These are phyloP conservation scores for Alitta virens DNA, from an alignment of 2,888 invertebrate species.

Conservation along the genomic window DNA sequence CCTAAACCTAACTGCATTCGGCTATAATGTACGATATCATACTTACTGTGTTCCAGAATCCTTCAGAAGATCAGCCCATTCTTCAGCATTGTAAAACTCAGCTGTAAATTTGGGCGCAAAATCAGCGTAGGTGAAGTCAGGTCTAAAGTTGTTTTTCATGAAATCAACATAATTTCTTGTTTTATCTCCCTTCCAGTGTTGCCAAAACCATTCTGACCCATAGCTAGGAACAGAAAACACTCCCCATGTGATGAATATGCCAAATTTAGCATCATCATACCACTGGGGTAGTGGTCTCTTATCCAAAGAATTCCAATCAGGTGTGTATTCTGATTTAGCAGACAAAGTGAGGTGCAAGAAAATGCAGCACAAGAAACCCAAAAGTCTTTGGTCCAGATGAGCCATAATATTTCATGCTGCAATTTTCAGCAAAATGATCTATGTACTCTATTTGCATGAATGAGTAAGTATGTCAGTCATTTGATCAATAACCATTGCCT, in stretches of 20 bases:
- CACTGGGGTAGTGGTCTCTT: conserved; percentile 77
- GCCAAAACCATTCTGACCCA: conserved; percentile 59
- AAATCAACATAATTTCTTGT: conserved; percentile 59
- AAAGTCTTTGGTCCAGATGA: too few species aligned
- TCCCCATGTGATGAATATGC: conserved; percentile 93
- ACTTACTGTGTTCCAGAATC: conserved; percentile 76
- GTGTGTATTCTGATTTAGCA: conserved; percentile 49
- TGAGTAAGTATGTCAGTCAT: too few species aligned
- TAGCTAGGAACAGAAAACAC: conserved; percentile 87
- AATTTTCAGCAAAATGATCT: too few species aligned
- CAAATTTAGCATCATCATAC: conserved; percentile 88
- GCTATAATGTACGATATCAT: too few species aligned
- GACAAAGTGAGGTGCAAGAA: neutral
- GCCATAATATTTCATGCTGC: too few species aligned
- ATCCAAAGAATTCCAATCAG: conserved; percentile 84
- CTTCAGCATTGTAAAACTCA: conserved; percentile 79
- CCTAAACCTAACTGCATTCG: too few species aligned
- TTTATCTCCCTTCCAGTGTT: conserved; percentile 32
- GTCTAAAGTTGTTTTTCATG: conserved; percentile 80
- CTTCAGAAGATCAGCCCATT: conserved; percentile 81
- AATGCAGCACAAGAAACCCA: too few species aligned
- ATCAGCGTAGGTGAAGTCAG: conserved; percentile 85
- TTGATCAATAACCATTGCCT: too few species aligned
- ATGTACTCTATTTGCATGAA: too few species aligned
- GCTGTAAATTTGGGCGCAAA: conserved; percentile 82